Evolutionary conservation across 35 echinoderm and acorn worm species (phyloP), one percentile per base, ranked within the genome.

Genomic region (Eucidaris tribuloides): DNA sequence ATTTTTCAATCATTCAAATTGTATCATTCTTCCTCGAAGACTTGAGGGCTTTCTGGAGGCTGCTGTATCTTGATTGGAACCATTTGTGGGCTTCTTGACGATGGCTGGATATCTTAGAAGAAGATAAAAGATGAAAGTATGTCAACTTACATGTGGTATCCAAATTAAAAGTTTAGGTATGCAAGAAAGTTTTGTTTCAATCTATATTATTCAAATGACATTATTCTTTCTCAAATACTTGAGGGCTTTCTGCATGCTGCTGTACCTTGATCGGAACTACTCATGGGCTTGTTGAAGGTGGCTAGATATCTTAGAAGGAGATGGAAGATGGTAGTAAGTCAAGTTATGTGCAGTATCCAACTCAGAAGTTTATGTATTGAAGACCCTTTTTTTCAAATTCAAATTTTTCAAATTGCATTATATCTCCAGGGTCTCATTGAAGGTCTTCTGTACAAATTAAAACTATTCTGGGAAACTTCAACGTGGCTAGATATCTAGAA

Each of bases 41-140:
- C 19, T 14, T 31, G 15, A 96, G 45, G 31, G 91, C 88, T 45
- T 78, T 70, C 56, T 96, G 93, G 15, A 96, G 81, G 24, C 80
- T 60, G 24, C 76, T 60, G 55, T 87, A 91, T 17, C 82, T 58
- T 6, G 74, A 58, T 82, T 86, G 77, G 49, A 94, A 94, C 92
- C 92, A 94, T 34, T 71, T 50, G 22, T 94, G 82, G 27, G 92
- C 92, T 39, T 94, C 92, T 42, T 94, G 54, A 15, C 89, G 82
- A 76, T 90, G 81, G 35, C 44, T 70, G 4, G 86, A 81, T 56
- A 94, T 89, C 92, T 94, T 7, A 14, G 18, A 27, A 28, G 37
- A 64, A 30, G 25, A 52, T 22, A 56, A 14, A 45, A 15, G 23
- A 37, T 29, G n/a, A n/a, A n/a, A 18, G 11, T 15, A 36, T 15